Percentiles rank a stretch among this genome's conserved stretches.
Conservation (phyloP, 2,888 invertebrate species). For the Allygus modestus region DNA sequence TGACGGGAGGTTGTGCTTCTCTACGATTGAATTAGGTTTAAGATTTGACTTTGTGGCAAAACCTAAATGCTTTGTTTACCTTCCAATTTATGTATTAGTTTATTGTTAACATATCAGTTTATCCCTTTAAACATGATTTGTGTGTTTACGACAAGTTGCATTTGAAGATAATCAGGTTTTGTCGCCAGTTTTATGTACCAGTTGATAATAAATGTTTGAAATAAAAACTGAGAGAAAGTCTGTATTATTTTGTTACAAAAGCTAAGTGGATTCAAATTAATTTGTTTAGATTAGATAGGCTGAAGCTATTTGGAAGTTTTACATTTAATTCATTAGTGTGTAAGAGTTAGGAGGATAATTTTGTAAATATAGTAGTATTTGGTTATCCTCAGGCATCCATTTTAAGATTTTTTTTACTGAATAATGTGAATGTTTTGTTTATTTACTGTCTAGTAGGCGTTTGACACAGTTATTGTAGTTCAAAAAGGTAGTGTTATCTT, state of each 20-base stretch:
- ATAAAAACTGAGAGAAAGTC: conserved; percentile 21
- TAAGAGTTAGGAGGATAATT: conserved; percentile 2
- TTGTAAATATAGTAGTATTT: conserved; percentile 32
- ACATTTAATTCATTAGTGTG: not conserved
- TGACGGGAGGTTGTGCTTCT: conserved; percentile 25
- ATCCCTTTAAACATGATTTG: not conserved
- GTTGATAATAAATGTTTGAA: conserved; percentile 36
- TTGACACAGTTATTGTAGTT: conserved; percentile 3
- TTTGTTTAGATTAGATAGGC: not conserved
- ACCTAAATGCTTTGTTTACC: conserved; percentile 18
- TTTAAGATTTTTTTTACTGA: conserved; percentile 16
- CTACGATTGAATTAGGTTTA: conserved; percentile 37
- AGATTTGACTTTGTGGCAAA: conserved; percentile 46
- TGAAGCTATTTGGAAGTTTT: not conserved
- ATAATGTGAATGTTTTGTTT: not conserved
- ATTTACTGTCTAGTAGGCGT: not conserved
- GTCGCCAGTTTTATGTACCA: conserved; percentile 18
- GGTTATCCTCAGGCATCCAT: conserved; percentile 3
- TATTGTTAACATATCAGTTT: not conserved
- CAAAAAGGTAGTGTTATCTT: conserved; percentile 10
- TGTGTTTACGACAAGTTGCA: not conserved
- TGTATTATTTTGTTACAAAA: conserved; percentile 26
- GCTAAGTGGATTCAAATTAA: not conserved
- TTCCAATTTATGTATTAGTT: conserved; percentile 33
- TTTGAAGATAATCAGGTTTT: conserved; percentile 14